These are phyloP conservation scores for Notodonta ziczac DNA, from an alignment of 2,888 invertebrate genomes.

Conservation along the genomic window DNA sequence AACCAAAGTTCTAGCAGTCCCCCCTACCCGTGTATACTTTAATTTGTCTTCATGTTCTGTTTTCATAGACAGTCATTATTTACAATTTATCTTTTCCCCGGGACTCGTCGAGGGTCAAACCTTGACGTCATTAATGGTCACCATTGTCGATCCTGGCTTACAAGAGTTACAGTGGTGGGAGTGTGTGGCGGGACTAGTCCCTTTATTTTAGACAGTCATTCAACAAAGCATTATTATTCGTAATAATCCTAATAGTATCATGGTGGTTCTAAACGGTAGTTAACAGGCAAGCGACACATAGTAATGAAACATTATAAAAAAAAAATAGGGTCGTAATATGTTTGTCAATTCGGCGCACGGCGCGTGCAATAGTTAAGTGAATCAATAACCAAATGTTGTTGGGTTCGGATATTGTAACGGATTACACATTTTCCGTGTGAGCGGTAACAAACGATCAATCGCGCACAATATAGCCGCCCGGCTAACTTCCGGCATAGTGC, in stretches of 20 bases:
- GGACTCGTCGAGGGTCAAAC: no score
- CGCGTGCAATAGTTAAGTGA: background rate
- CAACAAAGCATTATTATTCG: no score
- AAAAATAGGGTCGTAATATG: background rate
- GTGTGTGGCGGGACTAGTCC: no score
- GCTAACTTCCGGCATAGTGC: slow-evolving; percentile 1
- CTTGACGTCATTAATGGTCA: no score
- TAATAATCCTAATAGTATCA: no score
- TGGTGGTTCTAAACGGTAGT: no score
- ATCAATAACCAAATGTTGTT: slow-evolving; percentile 2
- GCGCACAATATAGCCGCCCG: slow-evolving; percentile 44
- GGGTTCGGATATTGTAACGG: slow-evolving; percentile 44
- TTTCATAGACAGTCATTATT: no score
- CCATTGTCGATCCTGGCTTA: no score
- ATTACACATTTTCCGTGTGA: slow-evolving; percentile 47
- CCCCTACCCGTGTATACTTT: background rate
- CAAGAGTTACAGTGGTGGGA: no score
- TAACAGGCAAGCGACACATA: background rate
- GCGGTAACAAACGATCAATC: slow-evolving; percentile 40
- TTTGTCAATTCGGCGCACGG: background rate
- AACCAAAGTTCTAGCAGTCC: no score
- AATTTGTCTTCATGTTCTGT: background rate
- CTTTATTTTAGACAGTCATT: no score
- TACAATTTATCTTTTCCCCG: no score
- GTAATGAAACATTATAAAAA: background rate